Evolutionary conservation across 1,140 invertebrate species (phyloP), one percentile per base, ranked within the genome.

Genomic region (Panagrolaimus sp.): DNA sequence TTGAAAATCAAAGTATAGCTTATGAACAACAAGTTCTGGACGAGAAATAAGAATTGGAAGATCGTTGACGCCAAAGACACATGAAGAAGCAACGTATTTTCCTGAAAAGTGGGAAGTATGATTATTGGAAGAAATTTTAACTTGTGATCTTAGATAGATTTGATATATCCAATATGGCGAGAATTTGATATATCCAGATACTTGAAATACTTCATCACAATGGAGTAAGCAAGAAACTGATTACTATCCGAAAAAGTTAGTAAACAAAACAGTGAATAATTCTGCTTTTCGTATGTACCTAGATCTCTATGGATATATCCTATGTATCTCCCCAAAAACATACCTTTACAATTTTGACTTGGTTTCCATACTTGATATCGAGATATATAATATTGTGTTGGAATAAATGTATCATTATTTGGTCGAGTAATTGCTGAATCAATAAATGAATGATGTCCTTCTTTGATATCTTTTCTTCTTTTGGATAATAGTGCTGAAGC

Each of bases 61-160:
- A 48, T 81, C 79, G 13, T 67, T 71, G 3, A 81, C 66, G 3
- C 78, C 78, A 57, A 72, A 79, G 38, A 81, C 79, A 66, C 78
- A 79, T 14, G 78, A 79, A n/a, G n/a, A 48, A 46, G 46, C 27
- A 20, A 66, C 67, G 16, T 66, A 66, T 71, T 78, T 78, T 23
- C 76, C 76, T 76, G 51, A 46, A 75, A 72, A 23, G n/a, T n/a
- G n/a, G n/a, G n/a, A n/a, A n/a, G n/a, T n/a, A n/a, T n/a, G n/a
- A n/a, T n/a, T n/a, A n/a, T n/a, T n/a, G n/a, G n/a, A n/a, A n/a
- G n/a, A n/a, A n/a, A n/a, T n/a, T n/a, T n/a, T n/a, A n/a, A n/a
- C n/a, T n/a, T n/a, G n/a, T n/a, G n/a, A n/a, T n/a, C n/a, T n/a
- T n/a, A n/a, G n/a, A n/a, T n/a, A n/a, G n/a, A n/a, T n/a, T n/a